phyloP scores from a whole-genome alignment of 2,797 vertebrate genomes.

The Meda fulgida region DNA sequence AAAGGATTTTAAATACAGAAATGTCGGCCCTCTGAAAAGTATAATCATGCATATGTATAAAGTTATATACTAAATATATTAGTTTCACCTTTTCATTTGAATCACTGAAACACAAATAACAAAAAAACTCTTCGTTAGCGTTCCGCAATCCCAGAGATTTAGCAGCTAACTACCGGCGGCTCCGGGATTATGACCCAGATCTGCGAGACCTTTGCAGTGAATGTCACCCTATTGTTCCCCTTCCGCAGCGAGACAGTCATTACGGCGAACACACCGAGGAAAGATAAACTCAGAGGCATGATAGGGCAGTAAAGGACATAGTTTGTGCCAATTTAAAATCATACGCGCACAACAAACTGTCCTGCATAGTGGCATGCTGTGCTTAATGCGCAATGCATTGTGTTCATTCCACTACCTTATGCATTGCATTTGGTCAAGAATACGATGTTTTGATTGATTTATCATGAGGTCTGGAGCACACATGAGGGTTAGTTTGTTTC shows the following conservation, averaged over 20 bases:
- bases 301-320: slow-evolving; percentile 29
- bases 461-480: not conserved
- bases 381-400: not conserved
- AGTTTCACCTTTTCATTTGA: too few species aligned
- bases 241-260: slow-evolving; percentile 23
- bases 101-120: too few species aligned
- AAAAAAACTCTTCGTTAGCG: not conserved
- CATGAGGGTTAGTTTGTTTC: not conserved
- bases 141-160: not conserved
- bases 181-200: slow-evolving; percentile 13
- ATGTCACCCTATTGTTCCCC: slow-evolving; percentile 39
- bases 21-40: too few species aligned
- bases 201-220: slow-evolving; percentile 35
- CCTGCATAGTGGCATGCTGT: not conserved
- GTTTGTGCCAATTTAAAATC: slow-evolving; percentile 43
- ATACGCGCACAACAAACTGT: not conserved
- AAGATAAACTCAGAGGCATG: slow-evolving; percentile 23
- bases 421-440: not conserved
- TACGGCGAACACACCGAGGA: slow-evolving; percentile 13
- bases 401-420: slow-evolving; percentile 1
- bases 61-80: too few species aligned
- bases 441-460: not conserved
- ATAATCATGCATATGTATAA: too few species aligned
- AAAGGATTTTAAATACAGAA: too few species aligned
- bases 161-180: slow-evolving; percentile 17